Evolutionary conservation across 2,888 invertebrate genomes (phyloP), one percentile per base, ranked within the genome.

Genomic region (Lagria hirta): DNA sequence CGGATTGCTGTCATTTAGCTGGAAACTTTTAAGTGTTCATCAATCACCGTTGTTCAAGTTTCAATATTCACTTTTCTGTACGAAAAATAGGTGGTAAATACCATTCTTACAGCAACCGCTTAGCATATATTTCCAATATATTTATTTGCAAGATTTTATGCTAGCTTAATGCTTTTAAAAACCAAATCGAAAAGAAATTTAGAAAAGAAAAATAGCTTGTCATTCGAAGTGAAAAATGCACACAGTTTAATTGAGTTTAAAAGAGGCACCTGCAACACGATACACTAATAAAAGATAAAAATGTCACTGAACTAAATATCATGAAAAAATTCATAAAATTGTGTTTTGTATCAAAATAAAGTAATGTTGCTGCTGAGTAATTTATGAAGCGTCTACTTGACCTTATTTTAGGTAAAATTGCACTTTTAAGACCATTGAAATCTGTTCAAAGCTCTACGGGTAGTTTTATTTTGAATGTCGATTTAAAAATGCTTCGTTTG

Each of bases 381-480:
- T n/a, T n/a, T n/a, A n/a, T n/a, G n/a, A n/a, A n/a, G n/a, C n/a
- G n/a, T n/a, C n/a, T n/a, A n/a, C n/a, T n/a, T n/a, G n/a, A n/a
- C n/a, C n/a, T n/a, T n/a, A n/a, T n/a, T n/a, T n/a, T n/a, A n/a
- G n/a, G n/a, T n/a, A n/a, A n/a, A 33, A 42, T 43, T 43, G 27
- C 28, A 47, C 33, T 37, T 47, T 29, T 61, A 60, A 58, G 52
- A 55, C 54, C 57, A 57, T 51, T 52, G 57, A 57, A 60, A 60
- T 60, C 57, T 55, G n/a, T 55, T 58, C 52, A 50, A 37, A 26
- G 59, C 61, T 63, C 63, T 63, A 62, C n/a, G n/a, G n/a, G n/a
- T 63, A 58, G 62, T 61, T 64, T 63, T 61, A 63, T 63, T 64
- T 61, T 58, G 63, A 58, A 58, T 61, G 61, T 62, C 61, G 60